Conservation (phyloP, 37 sponge, comb jelly and placozoan genomes). For the Trichoplax adhaerens region DNA sequence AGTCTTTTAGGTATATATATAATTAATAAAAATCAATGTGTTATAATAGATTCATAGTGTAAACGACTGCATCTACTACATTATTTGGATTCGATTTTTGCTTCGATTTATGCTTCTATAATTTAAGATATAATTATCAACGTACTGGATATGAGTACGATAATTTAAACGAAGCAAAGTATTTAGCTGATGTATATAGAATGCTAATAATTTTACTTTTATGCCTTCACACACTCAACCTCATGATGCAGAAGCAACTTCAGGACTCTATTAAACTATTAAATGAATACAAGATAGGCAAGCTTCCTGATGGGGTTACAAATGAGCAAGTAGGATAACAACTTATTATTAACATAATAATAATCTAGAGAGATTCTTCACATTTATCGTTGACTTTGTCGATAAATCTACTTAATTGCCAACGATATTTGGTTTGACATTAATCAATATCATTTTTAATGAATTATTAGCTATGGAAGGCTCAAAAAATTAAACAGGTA, state of each 20-base stretch:
- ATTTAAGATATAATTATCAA: no score
- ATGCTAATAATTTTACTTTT: no score
- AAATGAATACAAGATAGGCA: constrained; percentile 35
- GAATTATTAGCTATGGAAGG: constrained; percentile 56
- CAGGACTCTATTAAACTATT: constrained; percentile 23
- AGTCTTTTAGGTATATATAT: not conserved
- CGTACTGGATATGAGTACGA: no score
- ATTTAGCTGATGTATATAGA: no score
- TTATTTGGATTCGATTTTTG: no score
- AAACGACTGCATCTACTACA: not conserved
- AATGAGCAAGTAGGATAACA: constrained; percentile 23
- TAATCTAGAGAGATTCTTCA: no score
- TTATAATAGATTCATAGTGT: not conserved
- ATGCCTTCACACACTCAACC: no score
- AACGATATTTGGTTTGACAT: not conserved
- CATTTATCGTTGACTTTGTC: no score
- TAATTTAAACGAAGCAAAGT: no score
- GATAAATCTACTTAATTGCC: not conserved
- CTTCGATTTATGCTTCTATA: no score
- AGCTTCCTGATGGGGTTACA: constrained; percentile 16
- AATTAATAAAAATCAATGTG: not conserved
- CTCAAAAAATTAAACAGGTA: constrained; percentile 80
- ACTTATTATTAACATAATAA: no score
- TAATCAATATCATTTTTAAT: not conserved
- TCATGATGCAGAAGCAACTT: constrained; percentile 14